Evolutionary conservation across 2,888 invertebrate genomes (phyloP), one percentile per base, ranked within the genome.

Genomic region (Drosophila pseudotakahashii): DNA sequence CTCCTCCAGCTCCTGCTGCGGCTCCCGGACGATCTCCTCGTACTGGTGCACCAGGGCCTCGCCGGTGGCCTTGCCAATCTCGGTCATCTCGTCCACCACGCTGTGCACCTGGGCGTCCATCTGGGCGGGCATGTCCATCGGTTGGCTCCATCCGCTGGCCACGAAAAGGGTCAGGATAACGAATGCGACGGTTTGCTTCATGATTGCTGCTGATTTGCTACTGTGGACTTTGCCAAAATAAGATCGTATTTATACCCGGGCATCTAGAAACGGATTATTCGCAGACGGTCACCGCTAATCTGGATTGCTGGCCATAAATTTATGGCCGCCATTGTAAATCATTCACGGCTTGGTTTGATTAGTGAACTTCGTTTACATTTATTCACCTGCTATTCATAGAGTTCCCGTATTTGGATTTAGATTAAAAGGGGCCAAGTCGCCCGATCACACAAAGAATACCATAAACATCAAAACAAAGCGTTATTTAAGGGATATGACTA

Each of bases 21-120:
- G 89, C 45, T 89, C 81, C 7, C 80, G 13, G 7, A 89, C 73
- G 32, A 87, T 82, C 37, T 79, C 77, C 47, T 88, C 78, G 32
- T 78, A 78, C 63, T 90, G 88, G 13, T 82, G 78, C 1, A 69
- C 53, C 59, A 90, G 32, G 7, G 50, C 57, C 13, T 77, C 61
- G 16, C 62, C 83, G 3, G 89, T 75, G 19, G 78, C 66, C 19
- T 76, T 72, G 10, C 77, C 79, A 19, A 84, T 51, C 1, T 80
- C 74, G 5, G 48, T 37, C 55, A 81, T 59, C 13, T 85, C 86
- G 1, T 74, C 74, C 26, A 83, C 41, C 3, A 85, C 19, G 42
- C 44, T 61, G 13, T 50, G 44, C 23, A 89, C 70, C 67, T 76
- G 63, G 5, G 59, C 77, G 32, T 78, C 63, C 51, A 78, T 53